Base-by-base conservation (phyloP, 1,140 invertebrate species). In the Dendroctonus valens region DNA sequence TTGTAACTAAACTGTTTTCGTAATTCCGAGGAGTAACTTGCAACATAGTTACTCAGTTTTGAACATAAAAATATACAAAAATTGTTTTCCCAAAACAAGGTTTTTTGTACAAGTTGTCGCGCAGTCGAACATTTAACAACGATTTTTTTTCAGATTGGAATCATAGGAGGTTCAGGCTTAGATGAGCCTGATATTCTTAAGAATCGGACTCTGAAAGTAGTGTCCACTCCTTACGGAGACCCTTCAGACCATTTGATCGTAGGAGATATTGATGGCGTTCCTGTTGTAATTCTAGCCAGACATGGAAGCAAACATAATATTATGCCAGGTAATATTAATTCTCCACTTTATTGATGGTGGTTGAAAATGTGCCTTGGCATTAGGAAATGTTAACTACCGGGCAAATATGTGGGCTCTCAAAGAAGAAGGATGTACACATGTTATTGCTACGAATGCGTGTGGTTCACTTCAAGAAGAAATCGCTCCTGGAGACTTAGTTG, bases 321-420 rank as follows among this genome's bases (percentile, higher is more conserved):
- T 41, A 88, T 83, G 78, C 95, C 96, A 0, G 59, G 69, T 59
- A 85, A 88, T 26, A 72, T 84, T 99, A 39, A 12, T 2, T 46
- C 12, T 9, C 1, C 44, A 4, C 1, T 11, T 11, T 46, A 11
- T 4, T 46, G 44, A 46, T 11, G 12, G 12, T 9, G 12, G 12
- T 11, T 11, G 8, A 46, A 46, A 26, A 26, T 26, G 26, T 26
- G 26, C 26, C 26, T 26, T 26, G 26, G 1, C 26, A 26, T 11
- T 5, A 68, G 67, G 65, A 26, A 85, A 88, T 72, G 85, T 99
- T 0, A 99, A 99, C 79, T 99, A 97, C 79, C 85, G 96, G 66
- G 97, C 97, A 4, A 99, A 99, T 78, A 89, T 99, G 51, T 96
- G 93, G 89, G 95, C 96, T 0, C 79, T 99, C 57, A 91, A 93